Conservation (phyloP, 2,113 vertebrate genomes). For the Sitta europaea region DNA sequence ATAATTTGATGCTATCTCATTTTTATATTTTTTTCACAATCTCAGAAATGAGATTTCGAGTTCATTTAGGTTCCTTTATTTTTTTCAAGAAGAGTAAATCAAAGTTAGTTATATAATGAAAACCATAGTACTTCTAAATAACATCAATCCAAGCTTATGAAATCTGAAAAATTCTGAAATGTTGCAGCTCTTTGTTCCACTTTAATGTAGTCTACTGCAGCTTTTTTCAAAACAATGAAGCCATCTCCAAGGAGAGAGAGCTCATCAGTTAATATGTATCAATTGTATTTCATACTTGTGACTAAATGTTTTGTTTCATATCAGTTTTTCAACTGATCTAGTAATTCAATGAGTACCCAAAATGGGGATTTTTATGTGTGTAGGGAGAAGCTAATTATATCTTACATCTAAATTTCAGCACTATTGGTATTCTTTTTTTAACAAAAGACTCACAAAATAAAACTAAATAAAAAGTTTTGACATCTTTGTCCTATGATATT, state of each 20-base stretch:
- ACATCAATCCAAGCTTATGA: not conserved
- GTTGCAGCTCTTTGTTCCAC: not conserved
- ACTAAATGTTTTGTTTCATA: not conserved
- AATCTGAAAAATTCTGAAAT: not conserved
- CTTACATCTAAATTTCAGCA: not conserved
- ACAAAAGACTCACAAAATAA: not conserved
- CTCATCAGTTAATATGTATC: not conserved
- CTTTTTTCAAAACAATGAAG: not conserved
- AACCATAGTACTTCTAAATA: not conserved
- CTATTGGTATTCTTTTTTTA: not conserved
- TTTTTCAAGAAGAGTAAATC: conserved; percentile 4
- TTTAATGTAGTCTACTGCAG: not conserved
- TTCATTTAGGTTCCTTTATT: not conserved
- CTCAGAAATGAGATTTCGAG: not conserved
- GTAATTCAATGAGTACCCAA: not conserved
- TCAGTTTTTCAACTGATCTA: not conserved
- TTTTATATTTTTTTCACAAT: not conserved
- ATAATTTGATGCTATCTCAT: not conserved
- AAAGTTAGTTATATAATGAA: not conserved
- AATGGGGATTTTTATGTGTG: not conserved
- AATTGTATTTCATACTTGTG: not conserved
- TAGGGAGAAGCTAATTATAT: not conserved
- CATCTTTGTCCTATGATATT: not conserved
- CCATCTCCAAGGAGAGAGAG: not conserved
- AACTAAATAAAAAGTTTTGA: not conserved